Evolutionary conservation across 2,888 invertebrate genomes (phyloP).

Genomic region (Drosophila setosimentum): DNA sequence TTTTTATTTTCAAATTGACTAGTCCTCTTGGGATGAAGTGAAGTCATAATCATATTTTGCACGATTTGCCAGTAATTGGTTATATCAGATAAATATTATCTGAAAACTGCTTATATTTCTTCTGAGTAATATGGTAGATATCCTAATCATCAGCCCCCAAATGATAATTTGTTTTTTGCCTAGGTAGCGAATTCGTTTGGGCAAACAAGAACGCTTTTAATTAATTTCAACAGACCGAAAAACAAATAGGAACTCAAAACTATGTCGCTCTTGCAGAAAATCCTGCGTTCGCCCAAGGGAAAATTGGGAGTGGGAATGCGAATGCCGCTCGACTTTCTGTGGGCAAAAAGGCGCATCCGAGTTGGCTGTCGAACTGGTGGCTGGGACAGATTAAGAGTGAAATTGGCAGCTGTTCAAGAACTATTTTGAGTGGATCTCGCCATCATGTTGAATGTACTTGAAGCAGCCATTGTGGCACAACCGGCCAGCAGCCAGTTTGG

Average conservation of each 20-base stretch:
- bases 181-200: slow-evolving; percentile 69
- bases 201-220: slow-evolving; percentile 81
- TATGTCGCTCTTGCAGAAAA: slow-evolving; percentile 68
- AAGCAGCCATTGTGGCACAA: slow-evolving; percentile 60
- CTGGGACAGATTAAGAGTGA: slow-evolving; percentile 34
- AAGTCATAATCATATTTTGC: slow-evolving; percentile 12
- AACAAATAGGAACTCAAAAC: slow-evolving; percentile 69
- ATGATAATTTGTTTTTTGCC: slow-evolving; percentile 12
- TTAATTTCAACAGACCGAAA: slow-evolving; percentile 84
- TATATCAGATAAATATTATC: slow-evolving; percentile 32
- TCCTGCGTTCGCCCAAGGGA: slow-evolving; percentile 39
- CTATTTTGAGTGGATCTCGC: slow-evolving; percentile 59
- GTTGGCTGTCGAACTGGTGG: slow-evolving; percentile 48
- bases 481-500: slow-evolving; percentile 9
- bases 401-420: slow-evolving; percentile 77
- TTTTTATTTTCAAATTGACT: not conserved
- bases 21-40: not conserved
- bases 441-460: slow-evolving; percentile 32
- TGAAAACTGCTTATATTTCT: slow-evolving; percentile 8
- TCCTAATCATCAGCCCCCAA: slow-evolving; percentile 56
- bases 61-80: slow-evolving; percentile 33
- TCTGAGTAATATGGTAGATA: slow-evolving; percentile 48
- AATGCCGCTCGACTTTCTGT: not conserved
- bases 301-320: not conserved
- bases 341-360: slow-evolving; percentile 46